Conservation (phyloP, 2,113 vertebrate species). For the Pterocles burchelli region DNA sequence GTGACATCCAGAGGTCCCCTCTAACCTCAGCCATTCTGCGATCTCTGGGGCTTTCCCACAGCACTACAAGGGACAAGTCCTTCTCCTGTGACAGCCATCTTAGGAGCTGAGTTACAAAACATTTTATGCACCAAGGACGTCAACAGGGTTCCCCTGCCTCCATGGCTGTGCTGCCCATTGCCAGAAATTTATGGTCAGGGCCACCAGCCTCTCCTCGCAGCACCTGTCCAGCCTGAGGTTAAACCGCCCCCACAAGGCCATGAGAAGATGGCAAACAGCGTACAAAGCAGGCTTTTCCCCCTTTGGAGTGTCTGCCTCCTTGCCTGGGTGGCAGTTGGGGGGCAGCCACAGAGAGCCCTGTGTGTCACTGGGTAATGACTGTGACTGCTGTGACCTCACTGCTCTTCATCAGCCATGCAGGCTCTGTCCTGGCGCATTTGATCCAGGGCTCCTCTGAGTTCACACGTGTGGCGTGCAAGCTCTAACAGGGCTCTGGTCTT, state of each 20-base stretch:
- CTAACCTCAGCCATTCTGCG: not conserved
- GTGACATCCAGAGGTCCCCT: not conserved
- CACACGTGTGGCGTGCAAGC: accelerated
- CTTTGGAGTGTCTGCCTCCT: not conserved
- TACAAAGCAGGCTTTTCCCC: accelerated
- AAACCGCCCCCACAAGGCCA: accelerated
- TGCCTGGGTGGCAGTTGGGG: not conserved
- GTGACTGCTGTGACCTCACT: too few species aligned
- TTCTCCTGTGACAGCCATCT: not conserved
- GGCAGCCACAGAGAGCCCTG: too few species aligned
- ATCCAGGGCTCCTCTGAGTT: not conserved
- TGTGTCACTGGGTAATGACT: not conserved
- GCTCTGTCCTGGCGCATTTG: not conserved
- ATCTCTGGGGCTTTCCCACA: not conserved
- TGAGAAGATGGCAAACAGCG: not conserved
- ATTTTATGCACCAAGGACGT: too few species aligned
- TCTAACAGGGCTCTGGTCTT: not conserved
- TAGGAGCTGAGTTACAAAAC: too few species aligned
- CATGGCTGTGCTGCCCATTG: not conserved
- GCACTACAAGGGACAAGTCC: accelerated
- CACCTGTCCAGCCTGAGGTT: too few species aligned
- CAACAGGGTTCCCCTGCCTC: not conserved
- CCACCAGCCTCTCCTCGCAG: too few species aligned
- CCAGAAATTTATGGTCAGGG: not conserved
- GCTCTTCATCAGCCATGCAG: too few species aligned